Percentiles rank a stretch among this genome's conserved stretches.
These are phyloP conservation scores for Eleginops maclovinus DNA, from an alignment of 2,113 vertebrate genomes.

Conservation along the genomic window DNA sequence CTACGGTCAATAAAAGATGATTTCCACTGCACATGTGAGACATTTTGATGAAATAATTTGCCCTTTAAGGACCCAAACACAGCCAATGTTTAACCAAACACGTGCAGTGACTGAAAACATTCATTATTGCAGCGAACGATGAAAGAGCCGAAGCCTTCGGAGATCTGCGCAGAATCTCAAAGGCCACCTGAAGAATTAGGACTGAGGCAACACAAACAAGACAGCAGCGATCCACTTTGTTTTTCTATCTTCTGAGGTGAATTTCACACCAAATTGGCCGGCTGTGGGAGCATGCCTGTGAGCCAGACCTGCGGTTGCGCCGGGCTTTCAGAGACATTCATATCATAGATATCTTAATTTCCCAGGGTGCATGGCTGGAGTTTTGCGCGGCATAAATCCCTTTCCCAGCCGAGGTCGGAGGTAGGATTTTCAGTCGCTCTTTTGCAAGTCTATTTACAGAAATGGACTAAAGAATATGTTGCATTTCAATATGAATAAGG, in stretches of 20 bases:
- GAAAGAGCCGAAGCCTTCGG: slow-evolving; percentile 32
- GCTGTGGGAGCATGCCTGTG: slow-evolving; percentile 45
- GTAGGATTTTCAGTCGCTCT: slow-evolving; percentile 34
- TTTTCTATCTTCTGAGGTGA: slow-evolving; percentile 49
- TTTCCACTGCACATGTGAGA: background rate
- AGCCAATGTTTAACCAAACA: slow-evolving; percentile 7
- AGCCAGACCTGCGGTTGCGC: slow-evolving; percentile 56
- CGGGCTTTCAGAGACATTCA: slow-evolving; percentile 49
- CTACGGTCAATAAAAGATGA: slow-evolving; percentile 22
- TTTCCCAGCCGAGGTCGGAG: slow-evolving; percentile 36
- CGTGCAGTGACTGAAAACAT: slow-evolving; percentile 1
- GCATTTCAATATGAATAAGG: slow-evolving; percentile 46
- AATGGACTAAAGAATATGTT: slow-evolving; percentile 33
- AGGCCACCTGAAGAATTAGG: slow-evolving; percentile 33
- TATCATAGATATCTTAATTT: slow-evolving; percentile 77
- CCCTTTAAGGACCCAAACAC: slow-evolving; percentile 17
- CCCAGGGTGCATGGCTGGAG: slow-evolving; percentile 66
- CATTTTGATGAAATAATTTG: slow-evolving; percentile 33
- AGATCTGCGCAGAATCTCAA: slow-evolving; percentile 34
- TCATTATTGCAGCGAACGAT: slow-evolving; percentile 24
- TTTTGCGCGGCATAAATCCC: slow-evolving; percentile 71
- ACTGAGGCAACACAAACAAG: slow-evolving; percentile 33
- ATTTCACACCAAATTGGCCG: slow-evolving; percentile 75
- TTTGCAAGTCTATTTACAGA: slow-evolving; percentile 55
- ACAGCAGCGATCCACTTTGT: slow-evolving; percentile 32